Percentiles rank a stretch among this genome's conserved stretches.
Conservation (phyloP, 2,113 vertebrate species). For the Paramormyrops kingsleyae region DNA sequence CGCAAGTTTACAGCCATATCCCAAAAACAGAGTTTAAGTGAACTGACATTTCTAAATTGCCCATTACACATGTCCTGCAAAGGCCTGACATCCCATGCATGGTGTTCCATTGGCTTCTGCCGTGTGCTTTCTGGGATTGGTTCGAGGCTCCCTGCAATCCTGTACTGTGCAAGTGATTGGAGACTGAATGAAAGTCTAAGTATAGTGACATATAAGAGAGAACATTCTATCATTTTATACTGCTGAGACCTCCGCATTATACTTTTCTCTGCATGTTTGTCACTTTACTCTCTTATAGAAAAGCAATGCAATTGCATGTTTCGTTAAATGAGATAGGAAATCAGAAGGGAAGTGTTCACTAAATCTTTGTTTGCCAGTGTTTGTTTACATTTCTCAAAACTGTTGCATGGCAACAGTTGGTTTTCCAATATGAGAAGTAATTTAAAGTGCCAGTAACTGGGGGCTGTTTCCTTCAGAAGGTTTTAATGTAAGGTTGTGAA, state of each 20-base stretch:
- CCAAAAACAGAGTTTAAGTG: too few relatives aligned
- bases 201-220: not conserved
- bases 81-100: not conserved
- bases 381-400: not conserved
- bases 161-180: not conserved
- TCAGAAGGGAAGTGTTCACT: not conserved
- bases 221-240: not conserved
- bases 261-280: not conserved
- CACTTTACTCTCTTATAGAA: too few relatives aligned
- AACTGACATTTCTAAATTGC: not conserved
- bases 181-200: too few relatives aligned
- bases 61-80: not conserved
- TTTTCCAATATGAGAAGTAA: not conserved
- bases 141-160: too few relatives aligned
- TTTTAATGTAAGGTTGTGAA: too few relatives aligned
- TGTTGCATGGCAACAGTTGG: not conserved
- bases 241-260: not conserved
- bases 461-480: not conserved
- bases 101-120: not conserved
- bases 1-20: too few relatives aligned
- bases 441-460: not conserved
- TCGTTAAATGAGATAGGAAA: not conserved
- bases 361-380: not conserved
- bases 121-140: not conserved
- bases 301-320: not conserved